These are phyloP conservation scores for Platichthys flesus DNA, from an alignment of 2,113 vertebrate genomes.

Conservation along the genomic window DNA sequence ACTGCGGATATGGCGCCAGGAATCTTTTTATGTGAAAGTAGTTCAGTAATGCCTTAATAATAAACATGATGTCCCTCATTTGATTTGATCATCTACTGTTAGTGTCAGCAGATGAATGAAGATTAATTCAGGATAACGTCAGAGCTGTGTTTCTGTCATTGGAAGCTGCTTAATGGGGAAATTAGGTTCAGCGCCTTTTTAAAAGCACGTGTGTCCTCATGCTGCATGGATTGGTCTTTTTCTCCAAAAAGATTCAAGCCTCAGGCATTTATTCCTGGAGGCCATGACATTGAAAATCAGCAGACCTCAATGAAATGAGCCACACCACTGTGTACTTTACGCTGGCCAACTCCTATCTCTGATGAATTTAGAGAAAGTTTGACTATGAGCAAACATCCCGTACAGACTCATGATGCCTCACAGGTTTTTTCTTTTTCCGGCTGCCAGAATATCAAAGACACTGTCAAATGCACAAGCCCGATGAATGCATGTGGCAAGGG, in stretches of 20 bases:
- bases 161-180: constrained; percentile 22
- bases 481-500: constrained; percentile 37
- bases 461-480: constrained; percentile 18
- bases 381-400: neutral
- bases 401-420: constrained; percentile 39
- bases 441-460: constrained; percentile 19
- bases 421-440: constrained; percentile 28
- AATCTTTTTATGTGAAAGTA: too few species aligned
- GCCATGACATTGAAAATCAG: constrained; percentile 49
- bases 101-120: neutral
- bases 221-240: constrained; percentile 33
- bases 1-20: too few species aligned
- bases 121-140: neutral
- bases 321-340: constrained; percentile 36
- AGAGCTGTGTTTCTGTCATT: constrained; percentile 10
- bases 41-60: too few species aligned
- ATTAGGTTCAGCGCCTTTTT: constrained; percentile 20
- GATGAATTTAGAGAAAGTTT: constrained; percentile 7
- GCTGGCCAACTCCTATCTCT: constrained; percentile 15
- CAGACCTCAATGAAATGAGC: constrained; percentile 54
- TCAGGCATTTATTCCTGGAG: constrained; percentile 1
- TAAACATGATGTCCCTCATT: neutral
- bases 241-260: constrained; percentile 58
- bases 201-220: constrained; percentile 11
- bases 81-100: neutral